Evolutionary conservation across 2,888 invertebrate genomes (phyloP).

Genomic region (Cheiracanthium punctorium): DNA sequence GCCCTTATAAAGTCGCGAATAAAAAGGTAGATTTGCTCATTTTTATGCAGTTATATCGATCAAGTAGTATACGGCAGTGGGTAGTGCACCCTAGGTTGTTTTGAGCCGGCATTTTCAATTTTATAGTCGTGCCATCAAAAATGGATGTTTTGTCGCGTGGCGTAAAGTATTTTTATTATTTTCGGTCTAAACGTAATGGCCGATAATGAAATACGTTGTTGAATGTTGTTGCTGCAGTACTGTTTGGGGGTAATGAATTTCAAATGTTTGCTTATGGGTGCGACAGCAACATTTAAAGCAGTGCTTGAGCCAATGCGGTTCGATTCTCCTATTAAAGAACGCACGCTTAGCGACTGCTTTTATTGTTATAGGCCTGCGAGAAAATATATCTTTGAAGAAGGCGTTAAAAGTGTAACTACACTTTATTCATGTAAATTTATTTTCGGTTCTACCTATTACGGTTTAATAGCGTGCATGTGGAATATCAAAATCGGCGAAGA

Average conservation of each 20-base stretch:
- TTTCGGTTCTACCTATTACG: too few species aligned
- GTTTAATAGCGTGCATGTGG: too few species aligned
- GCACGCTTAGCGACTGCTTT: too few species aligned
- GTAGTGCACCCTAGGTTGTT: slow-evolving; percentile 37
- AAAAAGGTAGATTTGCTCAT: background rate
- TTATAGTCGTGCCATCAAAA: slow-evolving; percentile 40
- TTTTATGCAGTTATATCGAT: slow-evolving; percentile 4
- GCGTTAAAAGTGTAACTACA: too few species aligned
- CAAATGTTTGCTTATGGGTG: too few species aligned
- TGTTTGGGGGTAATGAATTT: background rate
- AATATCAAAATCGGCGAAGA: too few species aligned
- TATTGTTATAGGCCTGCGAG: too few species aligned
- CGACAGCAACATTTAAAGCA: too few species aligned
- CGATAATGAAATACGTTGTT: background rate
- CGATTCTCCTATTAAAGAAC: too few species aligned
- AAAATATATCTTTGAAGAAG: too few species aligned
- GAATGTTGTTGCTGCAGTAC: background rate
- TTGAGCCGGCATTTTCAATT: slow-evolving; percentile 38
- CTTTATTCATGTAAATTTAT: too few species aligned
- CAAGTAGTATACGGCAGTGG: background rate
- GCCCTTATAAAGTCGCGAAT: slow-evolving; percentile 40
- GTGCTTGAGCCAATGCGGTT: too few species aligned
- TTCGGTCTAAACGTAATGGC: background rate
- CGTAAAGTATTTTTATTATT: background rate
- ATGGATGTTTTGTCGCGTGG: slow-evolving; percentile 32